phyloP scores from a whole-genome alignment of 2,888 invertebrate genomes.

The Antheraea yamamai region DNA sequence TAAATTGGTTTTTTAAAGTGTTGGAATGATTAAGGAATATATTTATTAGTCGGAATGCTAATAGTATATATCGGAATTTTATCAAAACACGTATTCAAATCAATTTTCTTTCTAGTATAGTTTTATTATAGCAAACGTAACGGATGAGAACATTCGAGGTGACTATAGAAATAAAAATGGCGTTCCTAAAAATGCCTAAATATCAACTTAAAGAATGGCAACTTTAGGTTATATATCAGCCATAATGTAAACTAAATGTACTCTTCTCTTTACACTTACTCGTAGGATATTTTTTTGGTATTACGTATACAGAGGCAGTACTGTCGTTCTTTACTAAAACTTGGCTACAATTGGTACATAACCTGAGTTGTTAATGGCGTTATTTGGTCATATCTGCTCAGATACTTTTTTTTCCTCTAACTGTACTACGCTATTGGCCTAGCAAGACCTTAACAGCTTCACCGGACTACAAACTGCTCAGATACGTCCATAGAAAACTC shows the following conservation, averaged over 20 bases:
- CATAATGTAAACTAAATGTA: background rate
- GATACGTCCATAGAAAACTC: background rate
- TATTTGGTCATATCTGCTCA: background rate
- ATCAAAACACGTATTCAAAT: background rate
- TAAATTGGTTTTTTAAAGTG: background rate
- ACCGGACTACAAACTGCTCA: no score
- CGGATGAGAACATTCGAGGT: background rate
- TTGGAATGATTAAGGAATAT: constrained; percentile 1
- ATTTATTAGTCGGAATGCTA: background rate
- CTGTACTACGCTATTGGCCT: no score
- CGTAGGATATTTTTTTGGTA: no score
- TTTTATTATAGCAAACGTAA: background rate
- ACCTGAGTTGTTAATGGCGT: background rate
- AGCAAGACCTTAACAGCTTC: background rate
- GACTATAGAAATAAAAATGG: no score
- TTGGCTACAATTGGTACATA: background rate
- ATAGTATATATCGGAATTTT: background rate
- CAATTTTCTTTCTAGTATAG: background rate
- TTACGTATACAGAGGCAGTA: no score
- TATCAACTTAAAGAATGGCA: background rate
- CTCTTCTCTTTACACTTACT: no score
- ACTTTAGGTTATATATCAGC: background rate
- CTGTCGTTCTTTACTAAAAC: no score
- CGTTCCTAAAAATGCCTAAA: background rate
- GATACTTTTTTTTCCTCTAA: no score